These are phyloP conservation scores for Polymixis flavicincta DNA, from an alignment of 2,888 invertebrate genomes.

Conservation along the genomic window DNA sequence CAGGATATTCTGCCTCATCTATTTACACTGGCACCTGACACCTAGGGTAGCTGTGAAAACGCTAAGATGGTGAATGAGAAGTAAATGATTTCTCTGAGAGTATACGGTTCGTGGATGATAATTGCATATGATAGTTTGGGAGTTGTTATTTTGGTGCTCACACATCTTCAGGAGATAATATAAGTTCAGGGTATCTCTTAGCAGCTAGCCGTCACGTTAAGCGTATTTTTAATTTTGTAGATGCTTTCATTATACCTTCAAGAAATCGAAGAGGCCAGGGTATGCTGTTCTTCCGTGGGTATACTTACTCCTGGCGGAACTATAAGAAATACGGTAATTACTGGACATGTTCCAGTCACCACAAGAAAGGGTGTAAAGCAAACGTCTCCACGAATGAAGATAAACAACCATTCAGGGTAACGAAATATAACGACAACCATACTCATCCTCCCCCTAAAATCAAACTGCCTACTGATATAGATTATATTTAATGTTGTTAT, in stretches of 20 bases:
- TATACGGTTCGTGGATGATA: not conserved
- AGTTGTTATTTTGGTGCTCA: not conserved
- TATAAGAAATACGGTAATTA: slow-evolving; percentile 75
- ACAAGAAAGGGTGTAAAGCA: slow-evolving; percentile 82
- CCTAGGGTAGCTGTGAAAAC: not conserved
- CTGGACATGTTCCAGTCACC: slow-evolving; percentile 85
- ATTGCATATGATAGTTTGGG: not conserved
- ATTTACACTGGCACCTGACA: not conserved
- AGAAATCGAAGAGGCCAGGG: slow-evolving; percentile 73
- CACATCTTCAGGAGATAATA: slow-evolving; percentile 1
- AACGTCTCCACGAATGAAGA: slow-evolving; percentile 76
- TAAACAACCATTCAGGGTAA: slow-evolving; percentile 70
- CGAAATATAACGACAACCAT: slow-evolving; percentile 70
- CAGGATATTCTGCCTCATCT: not conserved
- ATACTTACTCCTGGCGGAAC: slow-evolving; percentile 81
- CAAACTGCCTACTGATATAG: slow-evolving; percentile 65
- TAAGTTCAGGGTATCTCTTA: not conserved
- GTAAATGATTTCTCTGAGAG: not conserved
- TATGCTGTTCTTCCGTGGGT: slow-evolving; percentile 76
- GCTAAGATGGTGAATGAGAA: not conserved
- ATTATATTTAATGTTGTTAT: slow-evolving; percentile 61
- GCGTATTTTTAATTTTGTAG: slow-evolving; percentile 69
- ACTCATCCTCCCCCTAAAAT: slow-evolving; percentile 76
- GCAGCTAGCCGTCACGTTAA: slow-evolving; percentile 15
- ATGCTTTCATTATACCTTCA: slow-evolving; percentile 79